A percentile compares a stretch with the other conserved stretches of the same genome.
Conservation (phyloP, 2,113 vertebrate species). For the Uropsilus gracilis region DNA sequence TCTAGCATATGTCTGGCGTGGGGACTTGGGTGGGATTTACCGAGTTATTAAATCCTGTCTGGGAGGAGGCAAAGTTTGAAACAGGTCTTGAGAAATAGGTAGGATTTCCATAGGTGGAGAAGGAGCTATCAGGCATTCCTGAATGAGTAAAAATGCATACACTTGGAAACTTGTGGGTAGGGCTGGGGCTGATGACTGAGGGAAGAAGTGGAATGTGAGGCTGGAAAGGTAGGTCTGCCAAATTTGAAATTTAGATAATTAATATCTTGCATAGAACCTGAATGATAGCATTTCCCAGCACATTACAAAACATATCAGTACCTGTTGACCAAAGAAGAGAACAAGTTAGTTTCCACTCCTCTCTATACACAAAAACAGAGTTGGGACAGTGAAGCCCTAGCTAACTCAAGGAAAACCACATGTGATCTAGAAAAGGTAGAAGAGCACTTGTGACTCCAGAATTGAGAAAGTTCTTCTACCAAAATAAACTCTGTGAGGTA, state of each 20-base stretch:
- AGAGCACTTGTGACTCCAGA: background rate
- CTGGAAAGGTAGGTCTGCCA: constrained; percentile 17
- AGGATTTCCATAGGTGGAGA: constrained; percentile 47
- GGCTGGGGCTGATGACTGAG: background rate
- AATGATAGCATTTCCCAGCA: constrained; percentile 63
- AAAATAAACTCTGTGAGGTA: background rate
- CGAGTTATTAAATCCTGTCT: background rate
- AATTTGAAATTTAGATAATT: constrained; percentile 59
- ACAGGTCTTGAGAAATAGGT: constrained; percentile 39
- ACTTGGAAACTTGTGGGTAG: constrained; percentile 10
- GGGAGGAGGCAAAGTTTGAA: constrained; percentile 32
- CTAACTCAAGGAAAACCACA: background rate
- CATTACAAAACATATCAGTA: constrained; percentile 56
- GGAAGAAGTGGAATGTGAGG: background rate
- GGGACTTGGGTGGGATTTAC: background rate
- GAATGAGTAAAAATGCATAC: constrained; percentile 42
- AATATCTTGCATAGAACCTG: constrained; percentile 49
- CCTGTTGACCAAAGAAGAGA: constrained; percentile 13
- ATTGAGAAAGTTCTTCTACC: background rate
- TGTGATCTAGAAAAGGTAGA: background rate
- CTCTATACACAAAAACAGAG: background rate
- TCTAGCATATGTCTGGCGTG: background rate
- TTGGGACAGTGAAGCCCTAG: background rate
- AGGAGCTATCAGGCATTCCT: constrained; percentile 41
- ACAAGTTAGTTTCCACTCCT: background rate